These are phyloP conservation scores for Kobus ellipsiprymnus DNA, from an alignment of 2,113 vertebrate genomes.

Conservation along the genomic window DNA sequence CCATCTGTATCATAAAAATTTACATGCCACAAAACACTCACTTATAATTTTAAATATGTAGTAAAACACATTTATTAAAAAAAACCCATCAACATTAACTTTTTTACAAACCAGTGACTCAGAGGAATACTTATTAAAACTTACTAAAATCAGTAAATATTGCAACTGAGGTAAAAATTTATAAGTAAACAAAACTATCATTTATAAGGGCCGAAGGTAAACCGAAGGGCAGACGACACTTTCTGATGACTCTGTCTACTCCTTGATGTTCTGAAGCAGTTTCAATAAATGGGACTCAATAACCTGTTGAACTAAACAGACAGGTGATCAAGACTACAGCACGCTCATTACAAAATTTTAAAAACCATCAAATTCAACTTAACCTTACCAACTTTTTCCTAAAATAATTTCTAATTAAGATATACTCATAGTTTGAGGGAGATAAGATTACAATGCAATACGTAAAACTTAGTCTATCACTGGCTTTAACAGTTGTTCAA, in stretches of 20 bases:
- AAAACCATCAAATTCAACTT: not conserved
- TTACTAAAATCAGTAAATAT: constrained; percentile 63
- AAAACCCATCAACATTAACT: constrained; percentile 44
- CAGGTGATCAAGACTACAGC: constrained; percentile 33
- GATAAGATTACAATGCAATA: not conserved
- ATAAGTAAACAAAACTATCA: constrained; percentile 59
- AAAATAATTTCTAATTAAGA: not conserved
- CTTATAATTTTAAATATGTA: constrained; percentile 64
- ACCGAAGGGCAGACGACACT: not conserved
- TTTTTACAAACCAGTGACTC: constrained; percentile 62
- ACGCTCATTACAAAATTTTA: not conserved
- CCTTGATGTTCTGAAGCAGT: constrained; percentile 94
- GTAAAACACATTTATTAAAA: constrained; percentile 62
- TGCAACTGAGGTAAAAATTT: constrained; percentile 70
- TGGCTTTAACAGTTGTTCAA: not conserved
- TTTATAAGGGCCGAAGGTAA: constrained; percentile 21
- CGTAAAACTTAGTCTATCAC: not conserved
- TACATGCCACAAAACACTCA: constrained; percentile 60
- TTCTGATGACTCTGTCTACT: constrained; percentile 71
- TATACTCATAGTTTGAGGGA: not conserved
- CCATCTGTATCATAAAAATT: constrained; percentile 66
- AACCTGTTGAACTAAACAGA: constrained; percentile 94
- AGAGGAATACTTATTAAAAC: constrained; percentile 68
- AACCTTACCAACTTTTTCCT: not conserved
- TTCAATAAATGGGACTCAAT: constrained; percentile 95